Evolutionary conservation across 2,888 invertebrate genomes (phyloP), one percentile per base, ranked within the genome.

Genomic region (Linnaemya vulpina): DNA sequence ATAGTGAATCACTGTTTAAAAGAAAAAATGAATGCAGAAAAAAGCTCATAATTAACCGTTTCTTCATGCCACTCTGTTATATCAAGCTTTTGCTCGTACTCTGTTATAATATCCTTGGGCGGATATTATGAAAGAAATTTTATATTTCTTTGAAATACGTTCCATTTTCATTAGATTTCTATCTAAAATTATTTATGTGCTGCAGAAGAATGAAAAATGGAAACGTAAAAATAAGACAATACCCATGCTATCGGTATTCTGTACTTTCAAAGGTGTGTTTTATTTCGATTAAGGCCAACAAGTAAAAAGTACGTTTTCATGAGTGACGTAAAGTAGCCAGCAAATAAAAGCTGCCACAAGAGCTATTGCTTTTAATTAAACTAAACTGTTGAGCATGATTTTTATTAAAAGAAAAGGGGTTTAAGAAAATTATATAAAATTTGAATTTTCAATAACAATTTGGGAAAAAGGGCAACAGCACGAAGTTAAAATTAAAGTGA

Each of bases 181-280:
- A 85, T 81, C 81, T 65, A 40, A 81, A 85, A 85, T 85, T 70
- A 55, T 81, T 77, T 78, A 71, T 71, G 22, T 51, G 65, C n/a
- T 13, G 60, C n/a, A n/a, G 20, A 20, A 38, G 7, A 25, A 58
- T n/a, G 13, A 51, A 58, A 35, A 46, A 73, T 30, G 46, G 30
- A 17, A 63, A 51, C 13, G 15, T 7, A 22, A 13, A n/a, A 58
- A 11, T 20, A 43, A 58, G 20, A 76, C 20, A 35, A n/a, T 62
- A 38, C 22, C 49, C 35, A 49, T 55, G 1, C 3, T 38, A 8
- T 1, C 38, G 9, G 8, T 55, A 15, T 46, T 67, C 60, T 60
- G 15, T 17, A 68, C 58, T 73, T 63, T 71, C 63, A 25, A 78
- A 81, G 84, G 77, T 80, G 84, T 85, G 62, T 85, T 78, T 70